phyloP scores from a whole-genome alignment of 2,888 invertebrate species.

The Dolomedes plantarius region DNA sequence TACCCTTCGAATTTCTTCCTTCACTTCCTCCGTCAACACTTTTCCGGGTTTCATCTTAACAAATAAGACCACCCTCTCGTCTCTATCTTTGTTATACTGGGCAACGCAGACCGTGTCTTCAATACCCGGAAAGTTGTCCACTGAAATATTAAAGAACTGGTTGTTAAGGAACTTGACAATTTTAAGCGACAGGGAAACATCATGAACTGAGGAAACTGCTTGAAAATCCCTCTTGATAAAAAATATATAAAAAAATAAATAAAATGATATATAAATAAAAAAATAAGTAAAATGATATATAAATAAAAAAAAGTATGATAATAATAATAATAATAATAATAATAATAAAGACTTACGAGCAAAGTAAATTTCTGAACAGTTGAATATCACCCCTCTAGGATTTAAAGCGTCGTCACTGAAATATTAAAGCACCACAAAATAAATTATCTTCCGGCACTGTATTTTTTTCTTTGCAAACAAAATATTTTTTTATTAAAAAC shows the following conservation, averaged over 20 bases:
- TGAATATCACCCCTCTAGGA: constrained; percentile 81
- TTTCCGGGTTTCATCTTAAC: constrained; percentile 78
- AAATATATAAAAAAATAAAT: too few species aligned
- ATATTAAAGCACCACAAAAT: constrained; percentile 4
- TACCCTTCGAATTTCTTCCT: constrained; percentile 76
- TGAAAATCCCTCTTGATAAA: too few species aligned
- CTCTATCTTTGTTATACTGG: constrained; percentile 77
- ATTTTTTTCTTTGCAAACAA: too few species aligned
- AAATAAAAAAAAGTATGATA: too few species aligned
- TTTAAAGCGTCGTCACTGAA: constrained; percentile 76
- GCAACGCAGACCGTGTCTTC: constrained; percentile 80
- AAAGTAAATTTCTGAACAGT: constrained; percentile 81
- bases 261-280: too few species aligned
- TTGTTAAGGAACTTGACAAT: too few species aligned
- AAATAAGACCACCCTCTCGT: constrained; percentile 80
- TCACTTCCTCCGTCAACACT: constrained; percentile 77
- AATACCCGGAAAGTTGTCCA: constrained; percentile 79
- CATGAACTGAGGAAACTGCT: too few species aligned
- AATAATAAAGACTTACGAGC: constrained; percentile 77
- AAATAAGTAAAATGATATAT: too few species aligned
- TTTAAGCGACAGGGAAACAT: too few species aligned
- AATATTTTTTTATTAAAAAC: too few species aligned
- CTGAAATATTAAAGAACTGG: constrained; percentile 75
- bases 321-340: too few species aligned
- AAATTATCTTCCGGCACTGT: neutral